phyloP scores from a whole-genome alignment of 2,888 invertebrate genomes.

The Conus canariensis region DNA sequence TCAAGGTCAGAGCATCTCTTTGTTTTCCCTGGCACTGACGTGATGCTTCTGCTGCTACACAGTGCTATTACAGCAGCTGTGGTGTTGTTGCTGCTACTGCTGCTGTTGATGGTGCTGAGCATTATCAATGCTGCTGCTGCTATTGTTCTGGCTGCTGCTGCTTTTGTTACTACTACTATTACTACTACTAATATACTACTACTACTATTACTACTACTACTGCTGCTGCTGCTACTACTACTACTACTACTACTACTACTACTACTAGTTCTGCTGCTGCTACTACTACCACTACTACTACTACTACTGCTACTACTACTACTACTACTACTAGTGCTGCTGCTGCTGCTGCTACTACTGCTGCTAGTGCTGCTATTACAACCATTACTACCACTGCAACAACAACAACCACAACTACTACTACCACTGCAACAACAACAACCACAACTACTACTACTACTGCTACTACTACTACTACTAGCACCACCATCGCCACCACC shows the following conservation, averaged over 20 bases:
- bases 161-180: too few species aligned
- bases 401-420: neutral
- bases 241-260: neutral
- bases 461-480: neutral
- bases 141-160: too few species aligned
- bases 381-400: neutral
- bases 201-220: neutral
- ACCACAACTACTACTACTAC: neutral
- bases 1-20: constrained; percentile 85
- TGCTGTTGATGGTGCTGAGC: too few species aligned
- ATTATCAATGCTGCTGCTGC: too few species aligned
- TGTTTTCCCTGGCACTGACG: too few species aligned
- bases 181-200: too few species aligned
- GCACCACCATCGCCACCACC: too few species aligned
- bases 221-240: neutral
- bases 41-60: too few species aligned
- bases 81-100: too few species aligned
- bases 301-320: neutral
- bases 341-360: neutral
- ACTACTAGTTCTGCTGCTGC: neutral
- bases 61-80: too few species aligned
- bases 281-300: neutral
- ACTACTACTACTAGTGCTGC: neutral
- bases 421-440: too few species aligned
- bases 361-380: neutral